Evolutionary conservation across 2,888 invertebrate species (phyloP), one percentile per base, ranked within the genome.

Genomic region (Chymomyza fuscimana): DNA sequence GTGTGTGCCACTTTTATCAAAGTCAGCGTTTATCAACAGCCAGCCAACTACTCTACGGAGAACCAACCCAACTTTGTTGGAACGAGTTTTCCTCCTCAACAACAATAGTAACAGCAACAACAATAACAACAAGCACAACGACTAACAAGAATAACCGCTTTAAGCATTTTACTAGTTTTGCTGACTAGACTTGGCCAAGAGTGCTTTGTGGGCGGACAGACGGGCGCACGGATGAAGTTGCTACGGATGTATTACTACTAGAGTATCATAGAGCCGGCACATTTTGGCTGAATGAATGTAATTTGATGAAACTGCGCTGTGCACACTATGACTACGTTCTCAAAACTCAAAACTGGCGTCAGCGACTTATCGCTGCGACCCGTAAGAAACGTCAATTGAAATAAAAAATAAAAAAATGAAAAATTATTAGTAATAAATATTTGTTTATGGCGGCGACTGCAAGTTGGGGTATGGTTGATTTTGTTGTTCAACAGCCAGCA

Each of bases 91-190:
- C 52, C 69, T 61, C n/a, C 69, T 61, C n/a, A 66, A 51, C 54
- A 66, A 63, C 67, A 70, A 71, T 68, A 72, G 66, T 69, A 80
- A 76, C 67, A 80, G 73, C 69, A 73, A 56, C 58, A 66, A 56
- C 69, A 69, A 32, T 1, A 7, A 32, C 32, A 5, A 69, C 51
- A 54, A 65, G 69, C 58, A 70, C 73, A 78, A 73, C 69, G 73
- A 77, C 86, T 79, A 82, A 82, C 82, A 74, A 86, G 87, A 86
- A 83, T 83, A 83, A 83, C 87, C 85, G 78, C 82, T 82, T 75
- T 70, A 65, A 59, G 60, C 63, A 51, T 59, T 68, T 74, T 76
- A 63, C 73, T 73, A 72, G 81, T 74, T 76, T 69, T 46, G 70
- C 73, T 75, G 78, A 73, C 69, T 70, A 67, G 29, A 36, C 40